Evolutionary conservation across 2,888 invertebrate species (phyloP), one percentile per base, ranked within the genome.

Genomic region (Apamea sordens): DNA sequence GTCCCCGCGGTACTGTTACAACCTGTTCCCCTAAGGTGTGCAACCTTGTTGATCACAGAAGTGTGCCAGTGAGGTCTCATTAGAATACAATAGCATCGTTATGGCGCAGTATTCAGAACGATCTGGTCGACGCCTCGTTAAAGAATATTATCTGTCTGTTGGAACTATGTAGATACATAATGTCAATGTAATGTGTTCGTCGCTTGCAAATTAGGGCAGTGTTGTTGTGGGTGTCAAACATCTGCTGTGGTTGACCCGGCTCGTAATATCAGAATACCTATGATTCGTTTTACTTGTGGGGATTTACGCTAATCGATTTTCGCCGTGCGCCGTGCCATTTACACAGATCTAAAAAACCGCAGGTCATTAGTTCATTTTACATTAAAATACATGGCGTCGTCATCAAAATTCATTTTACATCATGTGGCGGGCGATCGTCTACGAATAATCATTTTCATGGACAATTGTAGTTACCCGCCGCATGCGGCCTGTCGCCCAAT

Each of bases 11-110:
- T 10, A 56, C 10, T 47, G 41, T n/a, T n/a, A 61, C 59, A 56
- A 44, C 1, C 68, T 28, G 74, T 56, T 32, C 65, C 84, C 73
- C 36, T 67, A 61, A 56, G 64, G 73, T 75, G 44, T 28, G 8
- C 11, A 36, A 65, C 86, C 84, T 84, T 82, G 76, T 28, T 32
- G 5, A 61, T 69, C 67, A 36, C 50, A 71, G 65, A 82, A 84
- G 78, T 79, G 50, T 80, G 88, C 69, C 80, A 80, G 24, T 13
- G 7, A 65, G 59, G 41, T 50, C 88, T 77, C 77, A 83, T 89
- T 89, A 73, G 24, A 82, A 89, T 85, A 88, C 89, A 89, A 88
- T 88, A 24, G 79, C n/a, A 11, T 63, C 76, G 74, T 75, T 85
- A 73, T 15, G 36, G 71, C n/a, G 41, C 50, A 47, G 67, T 72